Base-by-base conservation (phyloP, 1,140 invertebrate species). In the Thaumatotibia leucotreta region DNA sequence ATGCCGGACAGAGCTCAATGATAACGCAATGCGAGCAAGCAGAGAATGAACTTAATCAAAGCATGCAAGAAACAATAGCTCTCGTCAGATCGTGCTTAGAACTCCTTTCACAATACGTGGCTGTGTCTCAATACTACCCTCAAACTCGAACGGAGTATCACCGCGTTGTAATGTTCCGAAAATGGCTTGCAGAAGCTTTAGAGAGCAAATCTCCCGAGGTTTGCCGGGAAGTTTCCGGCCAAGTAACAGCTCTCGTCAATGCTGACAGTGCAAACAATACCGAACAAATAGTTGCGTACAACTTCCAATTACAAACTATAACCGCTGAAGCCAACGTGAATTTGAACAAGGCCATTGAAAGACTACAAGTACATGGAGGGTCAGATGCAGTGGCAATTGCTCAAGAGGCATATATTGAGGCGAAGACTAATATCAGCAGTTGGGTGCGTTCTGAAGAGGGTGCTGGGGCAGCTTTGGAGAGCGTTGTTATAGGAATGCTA, bases 1-100 rank as follows among this genome's bases (percentile, higher is more conserved):
- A 96, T 64, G 96, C 96, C 27, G 97, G 96, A 3, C 96, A 97
- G 86, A 94, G 93, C 73, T 94, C 94, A 58, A 94, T 97, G 88
- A 94, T 97, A 54, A 78, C 93, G 2, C 93, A 97, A 86, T 97
- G 96, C 89, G 95, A 96, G 73, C 95, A 96, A 77, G 94, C 95
- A 0, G 96, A 97, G 77, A 92, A 88, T 33, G 96, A 98, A 74
- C 79, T 97, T 24, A 93, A 93, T 0, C 93, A 95, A 58, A 86
- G 94, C 29, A 90, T 95, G 9, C 91, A 93, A 10, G 94, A 96
- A 68, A 94, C 96, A 63, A 93, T 93, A 6, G 74, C 93, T 1
- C 81, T 95, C 0, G 92, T 96, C 2, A 92, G 94, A 52, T 93
- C 90, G 33, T 95, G 95, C 69, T 82, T 97, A 6, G 96, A 97